These are phyloP conservation scores for Orthonevra nobilis DNA, from an alignment of 2,888 invertebrate genomes.

Conservation along the genomic window DNA sequence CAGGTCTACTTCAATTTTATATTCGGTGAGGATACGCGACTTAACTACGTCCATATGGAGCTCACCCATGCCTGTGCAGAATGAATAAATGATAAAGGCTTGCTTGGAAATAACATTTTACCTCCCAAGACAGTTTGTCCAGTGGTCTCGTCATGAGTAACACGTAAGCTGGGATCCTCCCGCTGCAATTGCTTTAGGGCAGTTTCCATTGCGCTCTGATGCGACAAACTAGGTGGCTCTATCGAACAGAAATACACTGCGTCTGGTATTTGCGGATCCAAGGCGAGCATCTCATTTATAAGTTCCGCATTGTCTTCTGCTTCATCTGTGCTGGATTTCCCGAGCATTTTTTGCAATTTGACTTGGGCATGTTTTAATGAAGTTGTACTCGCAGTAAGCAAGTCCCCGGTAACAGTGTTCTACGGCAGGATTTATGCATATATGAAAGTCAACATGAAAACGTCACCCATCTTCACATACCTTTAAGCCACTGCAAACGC, in stretches of 20 bases:
- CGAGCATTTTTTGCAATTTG: conserved; percentile 74
- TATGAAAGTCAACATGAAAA: not conserved
- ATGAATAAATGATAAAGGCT: too few relatives aligned
- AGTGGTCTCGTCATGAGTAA: conserved; percentile 87
- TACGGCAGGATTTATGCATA: conserved; percentile 42
- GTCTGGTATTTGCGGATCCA: conserved; percentile 89
- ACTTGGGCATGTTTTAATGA: conserved; percentile 83
- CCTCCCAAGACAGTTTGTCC: conserved; percentile 93
- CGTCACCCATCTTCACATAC: too few relatives aligned
- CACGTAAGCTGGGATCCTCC: conserved; percentile 95
- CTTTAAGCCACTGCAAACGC: conserved; percentile 92
- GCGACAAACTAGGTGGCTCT: conserved; percentile 91
- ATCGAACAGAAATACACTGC: conserved; percentile 98
- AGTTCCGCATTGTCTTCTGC: conserved; percentile 74
- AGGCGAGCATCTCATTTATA: conserved; percentile 74
- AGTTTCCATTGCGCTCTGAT: conserved; percentile 87
- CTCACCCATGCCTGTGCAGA: conserved; percentile 91
- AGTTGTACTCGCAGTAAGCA: conserved; percentile 84
- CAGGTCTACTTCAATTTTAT: conserved; percentile 93
- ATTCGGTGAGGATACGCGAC: conserved; percentile 92
- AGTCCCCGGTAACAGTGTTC: conserved; percentile 88
- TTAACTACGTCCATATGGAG: conserved; percentile 96
- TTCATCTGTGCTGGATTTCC: conserved; percentile 72
- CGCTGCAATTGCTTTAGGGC: conserved; percentile 90
- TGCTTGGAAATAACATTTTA: conserved; percentile 73